Conservation (phyloP, 1,140 invertebrate genomes). For the Pemphigus obesinymphae region DNA sequence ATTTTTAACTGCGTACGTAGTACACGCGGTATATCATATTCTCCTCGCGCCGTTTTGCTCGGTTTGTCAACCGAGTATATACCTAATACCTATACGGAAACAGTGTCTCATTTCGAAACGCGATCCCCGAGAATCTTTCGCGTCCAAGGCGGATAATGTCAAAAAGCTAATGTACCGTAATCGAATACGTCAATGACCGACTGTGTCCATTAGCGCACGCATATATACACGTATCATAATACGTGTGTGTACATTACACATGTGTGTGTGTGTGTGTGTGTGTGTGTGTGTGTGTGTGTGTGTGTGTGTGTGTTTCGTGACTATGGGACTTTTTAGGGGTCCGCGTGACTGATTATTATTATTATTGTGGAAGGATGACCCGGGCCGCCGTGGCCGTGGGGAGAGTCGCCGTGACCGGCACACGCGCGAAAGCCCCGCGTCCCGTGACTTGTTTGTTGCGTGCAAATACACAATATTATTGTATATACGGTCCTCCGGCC, state of each 20-base stretch:
- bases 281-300: background rate
- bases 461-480: slow-evolving; percentile 19
- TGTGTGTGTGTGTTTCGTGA: slow-evolving; percentile 9
- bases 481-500: no score
- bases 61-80: background rate
- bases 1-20: no score
- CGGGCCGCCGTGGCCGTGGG: background rate
- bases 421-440: slow-evolving; percentile 22
- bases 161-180: slow-evolving; percentile 39
- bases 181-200: slow-evolving; percentile 34
- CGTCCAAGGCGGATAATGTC: slow-evolving; percentile 15
- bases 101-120: background rate
- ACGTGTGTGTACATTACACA: background rate
- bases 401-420: slow-evolving; percentile 17
- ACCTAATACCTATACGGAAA: background rate
- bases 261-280: background rate
- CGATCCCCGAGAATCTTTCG: slow-evolving; percentile 15
- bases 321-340: slow-evolving; percentile 24
- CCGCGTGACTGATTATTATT: slow-evolving; percentile 23
- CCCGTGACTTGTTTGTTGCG: slow-evolving; percentile 30
- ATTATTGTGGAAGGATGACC: slow-evolving; percentile 36
- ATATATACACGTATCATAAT: background rate
- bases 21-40: background rate
- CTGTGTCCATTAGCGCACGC: slow-evolving; percentile 22
- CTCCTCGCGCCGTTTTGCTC: background rate